Evolutionary conservation across 2,888 invertebrate genomes (phyloP).

Genomic region (Euzophera pinguis): DNA sequence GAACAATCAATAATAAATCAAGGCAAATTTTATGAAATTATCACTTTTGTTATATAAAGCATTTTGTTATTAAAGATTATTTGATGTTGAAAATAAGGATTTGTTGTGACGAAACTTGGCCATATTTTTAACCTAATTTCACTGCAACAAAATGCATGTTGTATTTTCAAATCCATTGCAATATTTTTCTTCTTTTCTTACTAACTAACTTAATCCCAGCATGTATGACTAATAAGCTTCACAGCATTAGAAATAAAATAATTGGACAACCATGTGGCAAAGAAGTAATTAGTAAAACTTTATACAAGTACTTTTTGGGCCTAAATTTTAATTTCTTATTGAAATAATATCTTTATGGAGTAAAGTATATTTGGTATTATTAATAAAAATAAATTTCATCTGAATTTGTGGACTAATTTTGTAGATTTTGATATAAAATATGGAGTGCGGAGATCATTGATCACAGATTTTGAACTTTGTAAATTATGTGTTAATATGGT

Average conservation of each 20-base stretch:
- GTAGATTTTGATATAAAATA: too few species aligned
- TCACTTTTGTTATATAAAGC: too few species aligned
- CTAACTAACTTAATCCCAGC: too few species aligned
- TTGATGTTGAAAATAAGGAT: background rate
- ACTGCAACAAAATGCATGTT: conserved; percentile 1
- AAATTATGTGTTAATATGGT: too few species aligned
- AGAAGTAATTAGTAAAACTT: background rate
- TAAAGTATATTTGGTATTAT: background rate
- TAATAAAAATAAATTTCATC: background rate
- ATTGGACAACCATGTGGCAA: background rate
- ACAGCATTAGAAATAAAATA: background rate
- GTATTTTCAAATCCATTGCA: background rate
- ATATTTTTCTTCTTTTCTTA: too few species aligned
- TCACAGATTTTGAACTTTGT: too few species aligned
- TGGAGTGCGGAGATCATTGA: too few species aligned
- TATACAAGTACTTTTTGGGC: background rate
- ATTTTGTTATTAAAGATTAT: too few species aligned
- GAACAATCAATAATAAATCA: too few species aligned
- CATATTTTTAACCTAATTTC: background rate
- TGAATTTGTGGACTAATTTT: too few species aligned
- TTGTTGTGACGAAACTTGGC: background rate
- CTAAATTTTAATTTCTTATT: background rate
- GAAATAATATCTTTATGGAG: background rate
- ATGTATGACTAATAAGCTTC: too few species aligned
- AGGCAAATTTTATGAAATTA: background rate